Percentiles rank a stretch among this genome's conserved stretches.
phyloP scores from a whole-genome alignment of 2,888 invertebrate genomes.

The Apomyelois bistriatella region DNA sequence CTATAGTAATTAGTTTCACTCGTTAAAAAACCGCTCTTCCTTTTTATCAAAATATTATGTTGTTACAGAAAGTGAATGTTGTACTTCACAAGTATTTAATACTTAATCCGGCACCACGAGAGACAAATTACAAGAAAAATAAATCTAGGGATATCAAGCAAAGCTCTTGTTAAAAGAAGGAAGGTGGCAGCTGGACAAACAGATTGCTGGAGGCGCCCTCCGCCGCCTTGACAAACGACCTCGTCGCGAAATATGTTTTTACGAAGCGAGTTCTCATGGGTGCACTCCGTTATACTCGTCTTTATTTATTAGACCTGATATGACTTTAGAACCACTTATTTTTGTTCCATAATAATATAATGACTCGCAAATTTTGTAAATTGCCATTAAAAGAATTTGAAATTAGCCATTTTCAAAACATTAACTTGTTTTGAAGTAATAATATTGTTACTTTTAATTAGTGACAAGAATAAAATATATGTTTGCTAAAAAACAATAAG shows the following conservation, averaged over 20 bases:
- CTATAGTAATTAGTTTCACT: no score
- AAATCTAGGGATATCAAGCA: slow-evolving; percentile 61
- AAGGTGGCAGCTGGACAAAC: slow-evolving; percentile 72
- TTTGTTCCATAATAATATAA: background rate
- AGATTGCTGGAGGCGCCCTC: slow-evolving; percentile 53
- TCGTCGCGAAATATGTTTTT: slow-evolving; percentile 49
- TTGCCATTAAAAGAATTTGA: no score
- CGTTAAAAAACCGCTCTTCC: no score
- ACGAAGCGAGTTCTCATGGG: slow-evolving; percentile 31
- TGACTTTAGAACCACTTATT: background rate
- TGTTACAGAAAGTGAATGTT: background rate
- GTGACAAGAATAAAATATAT: no score
- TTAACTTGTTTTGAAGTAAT: no score
- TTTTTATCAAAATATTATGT: no score
- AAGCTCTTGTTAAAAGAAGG: slow-evolving; percentile 69
- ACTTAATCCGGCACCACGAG: slow-evolving; percentile 29
- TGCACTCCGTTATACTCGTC: slow-evolving; percentile 23
- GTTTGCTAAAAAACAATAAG: no score
- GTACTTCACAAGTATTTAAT: slow-evolving; percentile 19
- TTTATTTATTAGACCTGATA: slow-evolving; percentile 22
- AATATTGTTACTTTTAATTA: no score
- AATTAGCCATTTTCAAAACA: no score
- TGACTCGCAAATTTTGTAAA: no score
- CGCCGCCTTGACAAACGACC: slow-evolving; percentile 55
- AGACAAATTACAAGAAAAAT: slow-evolving; percentile 56